Conservation (phyloP, 2,888 invertebrate species). For the Dasypolia templi region DNA sequence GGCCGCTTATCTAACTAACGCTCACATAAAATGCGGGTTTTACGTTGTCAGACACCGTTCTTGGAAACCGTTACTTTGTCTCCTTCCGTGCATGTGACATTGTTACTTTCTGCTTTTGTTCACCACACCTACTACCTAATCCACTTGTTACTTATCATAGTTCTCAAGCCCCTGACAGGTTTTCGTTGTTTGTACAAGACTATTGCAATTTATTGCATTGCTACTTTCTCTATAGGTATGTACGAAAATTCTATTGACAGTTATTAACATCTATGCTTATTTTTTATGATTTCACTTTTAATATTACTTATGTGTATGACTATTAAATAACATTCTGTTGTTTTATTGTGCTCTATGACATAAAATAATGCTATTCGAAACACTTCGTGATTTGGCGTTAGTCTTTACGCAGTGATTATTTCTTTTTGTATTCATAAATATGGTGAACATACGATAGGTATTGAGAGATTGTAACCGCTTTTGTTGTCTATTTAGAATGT, state of each 20-base stretch:
- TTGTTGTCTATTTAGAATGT: conserved; percentile 22
- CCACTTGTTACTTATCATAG: conserved; percentile 53
- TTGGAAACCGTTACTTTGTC: conserved; percentile 73
- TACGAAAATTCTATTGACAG: conserved; percentile 57
- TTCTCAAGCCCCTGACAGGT: conserved; percentile 62
- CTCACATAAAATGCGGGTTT: conserved; percentile 63
- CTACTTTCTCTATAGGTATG: conserved; percentile 64
- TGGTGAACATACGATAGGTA: conserved; percentile 26
- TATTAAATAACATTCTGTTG: conserved; percentile 34
- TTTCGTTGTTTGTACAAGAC: conserved; percentile 68
- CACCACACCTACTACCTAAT: conserved; percentile 57
- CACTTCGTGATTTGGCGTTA: conserved; percentile 42
- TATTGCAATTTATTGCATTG: conserved; percentile 64
- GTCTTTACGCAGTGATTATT: conserved; percentile 45
- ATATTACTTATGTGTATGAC: conserved; percentile 23
- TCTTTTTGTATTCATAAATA: conserved; percentile 32
- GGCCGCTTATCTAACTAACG: conserved; percentile 57
- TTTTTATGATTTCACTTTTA: conserved; percentile 50
- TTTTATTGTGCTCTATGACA: conserved; percentile 49
- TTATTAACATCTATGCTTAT: conserved; percentile 43
- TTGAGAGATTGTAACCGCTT: conserved; percentile 4
- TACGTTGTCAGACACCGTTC: conserved; percentile 67
- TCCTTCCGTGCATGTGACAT: conserved; percentile 70
- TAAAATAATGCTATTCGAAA: conserved; percentile 51
- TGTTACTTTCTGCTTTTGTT: conserved; percentile 74